phyloP scores from a whole-genome alignment of 2,113 vertebrate species.

The Elgaria multicarinata region DNA sequence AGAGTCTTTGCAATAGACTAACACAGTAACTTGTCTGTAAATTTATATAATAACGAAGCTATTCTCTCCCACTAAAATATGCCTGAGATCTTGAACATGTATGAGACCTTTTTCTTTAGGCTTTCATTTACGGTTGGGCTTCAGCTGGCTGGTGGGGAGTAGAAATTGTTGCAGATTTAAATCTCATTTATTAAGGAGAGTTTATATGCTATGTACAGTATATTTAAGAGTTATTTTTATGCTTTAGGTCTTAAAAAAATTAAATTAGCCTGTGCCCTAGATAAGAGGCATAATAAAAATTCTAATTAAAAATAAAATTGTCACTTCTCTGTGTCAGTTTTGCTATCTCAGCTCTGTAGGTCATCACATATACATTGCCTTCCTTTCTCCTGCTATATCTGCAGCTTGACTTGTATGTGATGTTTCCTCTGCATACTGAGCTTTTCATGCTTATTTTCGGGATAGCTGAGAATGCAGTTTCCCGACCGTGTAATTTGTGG shows the following conservation, averaged over 20 bases:
- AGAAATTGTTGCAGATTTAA: background rate
- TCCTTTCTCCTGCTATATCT: background rate
- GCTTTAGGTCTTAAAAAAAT: background rate
- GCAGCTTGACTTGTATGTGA: background rate
- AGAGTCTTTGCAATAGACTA: background rate
- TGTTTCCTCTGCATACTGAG: constrained; percentile 12
- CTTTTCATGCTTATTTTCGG: background rate
- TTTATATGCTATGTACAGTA: background rate
- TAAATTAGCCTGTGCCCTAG: background rate
- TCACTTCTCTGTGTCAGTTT: background rate
- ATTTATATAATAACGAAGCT: background rate
- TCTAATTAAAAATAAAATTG: background rate
- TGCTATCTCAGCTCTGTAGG: constrained; percentile 1
- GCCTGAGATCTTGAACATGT: background rate
- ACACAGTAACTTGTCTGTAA: background rate
- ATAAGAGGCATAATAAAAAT: background rate
- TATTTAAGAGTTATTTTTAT: background rate
- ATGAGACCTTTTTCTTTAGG: background rate
- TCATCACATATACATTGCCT: background rate
- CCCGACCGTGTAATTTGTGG: constrained; percentile 21
- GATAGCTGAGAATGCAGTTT: background rate
- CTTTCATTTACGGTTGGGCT: background rate
- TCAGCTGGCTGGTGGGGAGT: background rate
- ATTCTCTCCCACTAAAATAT: too few species aligned
- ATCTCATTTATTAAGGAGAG: background rate